phyloP scores from a whole-genome alignment of 2,797 vertebrate genomes.

The Hipposideros larvatus region DNA sequence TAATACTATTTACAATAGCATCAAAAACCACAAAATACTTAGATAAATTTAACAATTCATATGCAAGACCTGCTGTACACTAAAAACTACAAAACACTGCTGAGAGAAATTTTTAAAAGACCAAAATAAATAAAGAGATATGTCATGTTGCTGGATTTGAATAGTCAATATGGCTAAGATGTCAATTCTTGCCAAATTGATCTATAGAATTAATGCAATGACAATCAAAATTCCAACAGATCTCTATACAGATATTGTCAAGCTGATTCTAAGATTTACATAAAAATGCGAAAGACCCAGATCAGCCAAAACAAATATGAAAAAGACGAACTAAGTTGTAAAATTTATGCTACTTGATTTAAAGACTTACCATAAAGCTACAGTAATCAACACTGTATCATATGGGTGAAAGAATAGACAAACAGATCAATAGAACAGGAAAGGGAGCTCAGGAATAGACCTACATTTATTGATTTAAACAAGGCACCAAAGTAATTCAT shows the following conservation, averaged over 20 bases:
- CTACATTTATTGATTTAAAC: not conserved
- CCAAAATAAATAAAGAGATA: not conserved
- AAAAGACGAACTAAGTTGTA: conserved; percentile 30
- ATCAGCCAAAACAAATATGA: not conserved
- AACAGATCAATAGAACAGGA: not conserved
- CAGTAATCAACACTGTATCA: not conserved
- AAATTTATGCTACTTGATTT: not conserved
- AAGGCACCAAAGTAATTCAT: conserved; percentile 17
- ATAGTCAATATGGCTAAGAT: not conserved
- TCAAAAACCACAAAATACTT: not conserved
- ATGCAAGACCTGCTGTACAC: not conserved
- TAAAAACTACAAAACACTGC: not conserved
- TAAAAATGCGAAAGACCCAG: not conserved
- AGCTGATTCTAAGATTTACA: not conserved
- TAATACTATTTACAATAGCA: not conserved
- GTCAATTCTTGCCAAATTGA: not conserved
- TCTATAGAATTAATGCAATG: not conserved
- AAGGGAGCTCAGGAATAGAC: not conserved
- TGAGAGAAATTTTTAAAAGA: conserved; percentile 14
- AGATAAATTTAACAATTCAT: conserved; percentile 3
- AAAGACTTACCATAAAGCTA: not conserved
- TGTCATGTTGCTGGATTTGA: not conserved
- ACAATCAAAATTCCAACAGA: conserved; percentile 41
- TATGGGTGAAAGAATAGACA: not conserved
- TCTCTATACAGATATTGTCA: not conserved